phyloP scores from a whole-genome alignment of 2,888 invertebrate genomes.

The Aleiodes alternator region DNA sequence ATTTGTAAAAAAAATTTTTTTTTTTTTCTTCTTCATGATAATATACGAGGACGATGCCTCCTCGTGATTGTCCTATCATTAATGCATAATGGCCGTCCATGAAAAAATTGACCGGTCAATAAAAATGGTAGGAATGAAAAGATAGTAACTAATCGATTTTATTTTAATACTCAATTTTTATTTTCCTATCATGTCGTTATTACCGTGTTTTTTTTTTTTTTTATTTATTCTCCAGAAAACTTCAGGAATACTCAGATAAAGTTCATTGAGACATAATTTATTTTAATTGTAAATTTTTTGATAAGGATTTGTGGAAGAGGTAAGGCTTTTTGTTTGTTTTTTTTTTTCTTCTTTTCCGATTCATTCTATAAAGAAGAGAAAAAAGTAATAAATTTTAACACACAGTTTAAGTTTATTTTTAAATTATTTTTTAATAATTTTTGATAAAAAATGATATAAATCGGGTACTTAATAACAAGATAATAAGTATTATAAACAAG shows the following conservation, averaged over 20 bases:
- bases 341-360: neutral
- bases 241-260: constrained; percentile 11
- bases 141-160: constrained; percentile 17
- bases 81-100: constrained; percentile 40
- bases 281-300: constrained; percentile 1
- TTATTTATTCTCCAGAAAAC: neutral
- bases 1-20: constrained; percentile 36
- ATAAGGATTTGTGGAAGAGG: neutral
- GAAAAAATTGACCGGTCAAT: constrained; percentile 25
- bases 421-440: constrained; percentile 75
- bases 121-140: constrained; percentile 17
- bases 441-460: constrained; percentile 76
- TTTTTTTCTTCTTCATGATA: constrained; percentile 36
- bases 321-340: neutral
- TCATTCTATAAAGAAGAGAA: neutral
- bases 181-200: constrained; percentile 21
- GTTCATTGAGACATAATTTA: constrained; percentile 34
- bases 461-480: constrained; percentile 75
- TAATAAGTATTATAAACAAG: constrained; percentile 76
- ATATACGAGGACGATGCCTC: constrained; percentile 40
- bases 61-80: constrained; percentile 41
- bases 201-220: neutral
- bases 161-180: constrained; percentile 22
- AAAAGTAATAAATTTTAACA: constrained; percentile 50
- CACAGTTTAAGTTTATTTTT: constrained; percentile 64